Evolutionary conservation across 37 sponge, comb jelly and placozoan genomes (phyloP).

Genomic region (Ianthella basta): DNA sequence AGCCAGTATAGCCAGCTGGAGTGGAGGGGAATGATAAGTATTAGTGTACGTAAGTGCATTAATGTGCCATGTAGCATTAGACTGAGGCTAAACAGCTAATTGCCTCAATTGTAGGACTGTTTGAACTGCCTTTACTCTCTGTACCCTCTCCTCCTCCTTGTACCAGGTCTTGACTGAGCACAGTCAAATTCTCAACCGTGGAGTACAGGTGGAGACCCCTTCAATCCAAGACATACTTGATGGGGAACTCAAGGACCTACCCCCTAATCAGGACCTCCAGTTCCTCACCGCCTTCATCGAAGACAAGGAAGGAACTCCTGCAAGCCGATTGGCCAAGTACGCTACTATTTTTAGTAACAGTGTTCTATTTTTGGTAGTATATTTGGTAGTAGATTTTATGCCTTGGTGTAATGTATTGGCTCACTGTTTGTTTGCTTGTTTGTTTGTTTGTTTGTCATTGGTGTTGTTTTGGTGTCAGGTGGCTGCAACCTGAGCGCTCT

Average conservation of each 20-base stretch:
- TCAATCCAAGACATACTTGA: slow-evolving; percentile 57
- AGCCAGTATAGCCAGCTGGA: no score
- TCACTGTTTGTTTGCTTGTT: neutral
- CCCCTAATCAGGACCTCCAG: slow-evolving; percentile 44
- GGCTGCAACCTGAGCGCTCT: slow-evolving; percentile 88
- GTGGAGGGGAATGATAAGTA: no score
- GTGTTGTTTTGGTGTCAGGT: slow-evolving; percentile 41
- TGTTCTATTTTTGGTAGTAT: neutral
- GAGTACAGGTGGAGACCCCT: slow-evolving; percentile 67
- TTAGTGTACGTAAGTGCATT: no score
- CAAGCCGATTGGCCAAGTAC: slow-evolving; percentile 89
- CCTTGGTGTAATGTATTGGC: neutral
- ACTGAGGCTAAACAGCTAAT: no score
- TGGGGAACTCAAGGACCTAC: slow-evolving; percentile 57
- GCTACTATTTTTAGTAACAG: neutral
- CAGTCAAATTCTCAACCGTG: slow-evolving; percentile 63
- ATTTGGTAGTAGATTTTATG: neutral
- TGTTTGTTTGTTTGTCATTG: neutral
- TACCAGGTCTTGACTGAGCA: slow-evolving; percentile 63
- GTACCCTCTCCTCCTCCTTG: neutral
- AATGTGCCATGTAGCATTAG: no score
- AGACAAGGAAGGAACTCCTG: slow-evolving; percentile 73
- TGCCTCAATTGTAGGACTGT: no score
- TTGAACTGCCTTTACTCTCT: no score
- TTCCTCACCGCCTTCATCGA: slow-evolving; percentile 90